Evolutionary conservation across 2,113 vertebrate species (phyloP), one percentile per base, ranked within the genome.

Genomic region (Oostethus manadensis): DNA sequence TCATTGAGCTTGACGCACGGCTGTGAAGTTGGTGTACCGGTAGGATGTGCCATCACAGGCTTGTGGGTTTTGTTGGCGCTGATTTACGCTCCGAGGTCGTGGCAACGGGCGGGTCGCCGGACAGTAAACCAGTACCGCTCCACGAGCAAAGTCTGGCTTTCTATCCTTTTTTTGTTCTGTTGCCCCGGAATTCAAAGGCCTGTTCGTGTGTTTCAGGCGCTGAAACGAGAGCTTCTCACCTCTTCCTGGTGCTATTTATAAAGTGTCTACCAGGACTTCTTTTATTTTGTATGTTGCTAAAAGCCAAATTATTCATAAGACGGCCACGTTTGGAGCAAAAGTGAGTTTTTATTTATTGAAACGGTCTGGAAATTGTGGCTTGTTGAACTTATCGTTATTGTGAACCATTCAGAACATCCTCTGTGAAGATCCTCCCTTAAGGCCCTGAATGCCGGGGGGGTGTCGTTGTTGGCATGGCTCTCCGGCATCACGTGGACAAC

Each of bases 91-190:
- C 71, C 66, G 66, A 75, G 82, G 76, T 74, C 22, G 33, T 66
- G 64, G 82, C 60, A 73, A 74, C 67, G 58, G 60, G 63, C 29
- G 1, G 29, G 1, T 33, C 29, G 8, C 29, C 8, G 29, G 29
- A 33, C 5, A 6, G 29, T 33, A 5, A 33, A 8, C 8, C 29
- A 7, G 8, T 8, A 33, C 29, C 8, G 29, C 29, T 26, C 1
- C 8, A 33, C 29, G 4, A 7, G 29, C 29, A 8, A 33, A 33
- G 29, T 33, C 5, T 3, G 8, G 5, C 7, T 33, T 7, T 33
- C 5, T 33, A 33, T 4, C 59, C 54, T 56, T 76, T 81, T 84
- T 77, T 68, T 71, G n/a, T n/a, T 86, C 77, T 68, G 68, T 68
- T 68, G 13, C 22, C 62, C 66, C 70, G 66, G 64, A 64, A 65